These are phyloP conservation scores for Hypomesus transpacificus DNA, from an alignment of 2,113 vertebrate species.

Conservation along the genomic window DNA sequence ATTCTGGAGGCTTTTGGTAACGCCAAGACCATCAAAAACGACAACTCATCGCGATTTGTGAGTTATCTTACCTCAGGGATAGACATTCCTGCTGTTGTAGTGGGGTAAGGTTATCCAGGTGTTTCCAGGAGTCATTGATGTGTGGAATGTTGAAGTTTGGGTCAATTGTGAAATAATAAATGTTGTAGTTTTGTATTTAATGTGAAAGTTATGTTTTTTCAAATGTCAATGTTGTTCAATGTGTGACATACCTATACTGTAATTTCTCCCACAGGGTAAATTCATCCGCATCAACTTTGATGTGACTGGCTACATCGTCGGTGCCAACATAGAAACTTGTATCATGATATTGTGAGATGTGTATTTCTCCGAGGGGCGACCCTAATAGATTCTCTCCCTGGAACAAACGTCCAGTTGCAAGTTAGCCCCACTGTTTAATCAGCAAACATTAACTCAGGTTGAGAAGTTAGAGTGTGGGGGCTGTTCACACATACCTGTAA, in stretches of 20 bases:
- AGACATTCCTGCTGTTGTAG: background rate
- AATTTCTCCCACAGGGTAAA: conserved; percentile 80
- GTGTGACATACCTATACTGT: background rate
- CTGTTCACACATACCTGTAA: conserved; percentile 1
- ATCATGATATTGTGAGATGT: conserved; percentile 71
- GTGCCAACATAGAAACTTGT: conserved; percentile 97
- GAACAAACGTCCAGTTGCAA: background rate
- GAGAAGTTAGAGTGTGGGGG: background rate
- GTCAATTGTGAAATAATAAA: too few relatives aligned
- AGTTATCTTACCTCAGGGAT: background rate
- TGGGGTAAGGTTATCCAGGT: background rate
- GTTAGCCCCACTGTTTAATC: background rate
- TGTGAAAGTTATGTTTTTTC: too few relatives aligned
- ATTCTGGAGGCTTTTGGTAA: conserved; percentile 97
- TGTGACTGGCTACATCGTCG: conserved; percentile 90
- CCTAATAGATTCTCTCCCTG: background rate
- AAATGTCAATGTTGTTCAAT: too few relatives aligned
- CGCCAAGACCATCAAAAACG: conserved; percentile 96
- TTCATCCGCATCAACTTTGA: conserved; percentile 98
- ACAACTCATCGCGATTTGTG: conserved; percentile 97
- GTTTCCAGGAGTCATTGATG: too few relatives aligned
- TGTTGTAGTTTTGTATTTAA: too few relatives aligned
- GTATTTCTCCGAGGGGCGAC: background rate
- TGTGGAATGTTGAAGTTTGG: too few relatives aligned
- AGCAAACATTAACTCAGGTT: background rate